phyloP scores from a whole-genome alignment of 1,140 invertebrate genomes.

The Drosophila bocki region DNA sequence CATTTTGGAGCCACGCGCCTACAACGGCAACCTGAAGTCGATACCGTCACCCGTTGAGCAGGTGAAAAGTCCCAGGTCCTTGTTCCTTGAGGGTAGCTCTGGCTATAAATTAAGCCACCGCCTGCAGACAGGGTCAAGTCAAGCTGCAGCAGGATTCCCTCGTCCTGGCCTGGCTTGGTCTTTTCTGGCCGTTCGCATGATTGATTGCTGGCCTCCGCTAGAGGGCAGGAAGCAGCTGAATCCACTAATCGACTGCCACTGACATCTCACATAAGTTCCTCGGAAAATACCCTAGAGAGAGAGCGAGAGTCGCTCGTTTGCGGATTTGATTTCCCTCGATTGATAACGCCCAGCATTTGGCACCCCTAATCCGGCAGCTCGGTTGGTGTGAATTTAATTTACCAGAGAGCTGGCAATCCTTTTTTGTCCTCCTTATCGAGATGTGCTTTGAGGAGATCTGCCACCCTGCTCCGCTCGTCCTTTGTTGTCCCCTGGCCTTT shows the following conservation, averaged over 20 bases:
- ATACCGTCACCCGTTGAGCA: slow-evolving; percentile 52
- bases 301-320: slow-evolving; percentile 53
- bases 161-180: slow-evolving; percentile 6
- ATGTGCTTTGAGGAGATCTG: slow-evolving; percentile 30
- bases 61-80: slow-evolving; percentile 80
- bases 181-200: slow-evolving; percentile 51
- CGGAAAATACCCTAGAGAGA: slow-evolving; percentile 12
- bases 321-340: slow-evolving; percentile 69
- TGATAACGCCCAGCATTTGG: slow-evolving; percentile 56
- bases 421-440: slow-evolving; percentile 69
- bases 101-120: slow-evolving; percentile 78
- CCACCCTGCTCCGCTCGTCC: slow-evolving; percentile 8
- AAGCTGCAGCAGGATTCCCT: slow-evolving; percentile 57
- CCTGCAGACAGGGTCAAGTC: slow-evolving; percentile 68
- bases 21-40: slow-evolving; percentile 48
- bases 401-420: slow-evolving; percentile 76
- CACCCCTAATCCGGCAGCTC: slow-evolving; percentile 67
- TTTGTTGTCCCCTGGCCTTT: slow-evolving; percentile 53
- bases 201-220: slow-evolving; percentile 69
- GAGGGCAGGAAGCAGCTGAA: slow-evolving; percentile 75
- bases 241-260: slow-evolving; percentile 57
- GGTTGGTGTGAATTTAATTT: slow-evolving; percentile 83
- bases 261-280: slow-evolving; percentile 60
- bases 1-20: slow-evolving; percentile 82
- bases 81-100: slow-evolving; percentile 65